Evolutionary conservation across 2,797 vertebrate genomes (phyloP), one percentile per base, ranked within the genome.

Genomic region (Lacerta bilineata): DNA sequence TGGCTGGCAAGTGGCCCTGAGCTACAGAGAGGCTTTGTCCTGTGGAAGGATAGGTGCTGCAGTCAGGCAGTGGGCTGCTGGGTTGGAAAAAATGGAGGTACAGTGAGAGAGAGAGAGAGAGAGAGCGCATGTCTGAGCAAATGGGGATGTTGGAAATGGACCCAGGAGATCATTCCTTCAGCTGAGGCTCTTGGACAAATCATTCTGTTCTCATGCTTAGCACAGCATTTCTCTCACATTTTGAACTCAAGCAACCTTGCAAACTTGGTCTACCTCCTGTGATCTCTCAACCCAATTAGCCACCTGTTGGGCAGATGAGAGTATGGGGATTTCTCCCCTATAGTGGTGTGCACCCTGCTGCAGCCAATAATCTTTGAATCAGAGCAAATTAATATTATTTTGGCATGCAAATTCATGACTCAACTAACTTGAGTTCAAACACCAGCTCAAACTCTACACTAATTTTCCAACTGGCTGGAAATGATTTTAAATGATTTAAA

Each of bases 41-140:
- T 27, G 36, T 27, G 46, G 88, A 75, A 59, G 46, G 79, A 50
- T 17, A 17, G 80, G 90, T 29, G 36, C 20, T 1, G 1, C 0
- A 71, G 75, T 83, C 87, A 0, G 91, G 46, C 8, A 17, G n/a
- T 3, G 86, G 89, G 66, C 39, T 91, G 92, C 92, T 95, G 84
- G 43, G 33, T 43, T 23, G 68, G 71, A 86, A 43, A 82, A 76
- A 9, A 82, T 2, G 27, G 33, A n/a, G 8, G 27, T 4, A 69
- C 33, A 71, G 71, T 81, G 36, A 81, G 83, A 5, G 59, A 23
- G 59, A 7, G 59, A 0, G 50, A 81, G 36, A 81, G 83, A 18
- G 59, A 61, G 59, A 23, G 59, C 0, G 11, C 43, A 33, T 11
- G 59, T 27, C 17, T 27, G 41, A 76, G n/a, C 17, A 29, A 71